Conservation (phyloP, 2,113 vertebrate genomes). For the Nycticorax nycticorax region DNA sequence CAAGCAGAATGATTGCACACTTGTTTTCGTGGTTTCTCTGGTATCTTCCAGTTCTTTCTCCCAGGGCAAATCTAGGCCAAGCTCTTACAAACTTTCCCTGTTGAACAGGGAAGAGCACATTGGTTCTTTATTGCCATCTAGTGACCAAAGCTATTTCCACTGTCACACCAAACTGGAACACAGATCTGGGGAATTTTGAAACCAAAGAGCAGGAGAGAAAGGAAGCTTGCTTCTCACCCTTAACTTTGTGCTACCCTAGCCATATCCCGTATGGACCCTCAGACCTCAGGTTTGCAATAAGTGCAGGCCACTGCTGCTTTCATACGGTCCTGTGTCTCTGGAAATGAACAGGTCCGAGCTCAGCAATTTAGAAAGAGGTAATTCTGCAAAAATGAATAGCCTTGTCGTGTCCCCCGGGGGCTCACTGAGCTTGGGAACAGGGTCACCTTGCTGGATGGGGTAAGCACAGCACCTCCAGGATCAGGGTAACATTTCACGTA, state of each 20-base stretch:
- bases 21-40: neutral
- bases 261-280: accelerated
- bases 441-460: accelerated
- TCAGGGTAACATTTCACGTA: accelerated
- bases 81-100: accelerated
- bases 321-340: neutral
- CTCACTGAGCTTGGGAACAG: neutral
- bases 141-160: neutral
- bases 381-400: neutral
- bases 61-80: neutral
- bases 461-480: neutral
- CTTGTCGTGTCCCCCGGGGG: neutral
- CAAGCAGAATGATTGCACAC: neutral
- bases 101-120: accelerated
- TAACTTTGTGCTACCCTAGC: accelerated
- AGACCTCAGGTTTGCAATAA: accelerated
- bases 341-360: neutral
- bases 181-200: neutral
- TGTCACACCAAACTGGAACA: neutral
- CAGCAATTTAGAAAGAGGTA: too few relatives aligned
- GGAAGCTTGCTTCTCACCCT: neutral
- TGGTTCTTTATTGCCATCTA: conserved; percentile 17
- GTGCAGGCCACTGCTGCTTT: neutral
- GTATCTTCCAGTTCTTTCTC: too few relatives aligned
- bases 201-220: neutral